phyloP scores from a whole-genome alignment of 2,888 invertebrate genomes.

The Polymixis lichenea region DNA sequence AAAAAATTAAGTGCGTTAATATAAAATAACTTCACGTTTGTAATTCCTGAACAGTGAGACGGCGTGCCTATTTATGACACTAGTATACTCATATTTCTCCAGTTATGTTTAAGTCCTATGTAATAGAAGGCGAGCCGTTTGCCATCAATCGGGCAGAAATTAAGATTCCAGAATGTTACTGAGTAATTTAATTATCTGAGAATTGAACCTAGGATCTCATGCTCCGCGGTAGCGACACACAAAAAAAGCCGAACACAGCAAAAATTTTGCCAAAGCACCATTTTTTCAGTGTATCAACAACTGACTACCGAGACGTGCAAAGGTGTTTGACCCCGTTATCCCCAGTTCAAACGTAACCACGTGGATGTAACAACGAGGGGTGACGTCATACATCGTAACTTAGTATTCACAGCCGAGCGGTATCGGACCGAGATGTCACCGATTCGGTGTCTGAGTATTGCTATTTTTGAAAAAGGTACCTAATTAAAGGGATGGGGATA shows the following conservation, averaged over 20 bases:
- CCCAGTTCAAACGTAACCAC: slow-evolving; percentile 23
- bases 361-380: slow-evolving; percentile 7
- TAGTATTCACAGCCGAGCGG: slow-evolving; percentile 37
- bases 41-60: no score
- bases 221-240: no score
- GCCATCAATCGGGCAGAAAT: no score
- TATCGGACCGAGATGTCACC: slow-evolving; percentile 37
- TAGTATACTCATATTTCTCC: no score
- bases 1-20: no score
- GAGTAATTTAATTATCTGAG: no score
- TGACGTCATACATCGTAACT: slow-evolving; percentile 44
- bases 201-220: no score
- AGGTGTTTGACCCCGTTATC: slow-evolving; percentile 37
- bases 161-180: no score
- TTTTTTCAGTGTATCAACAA: not conserved
- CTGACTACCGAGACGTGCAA: not conserved
- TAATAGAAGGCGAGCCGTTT: no score
- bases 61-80: no score
- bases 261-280: not conserved
- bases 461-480: not conserved
- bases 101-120: no score
- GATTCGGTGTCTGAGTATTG: slow-evolving; percentile 24
- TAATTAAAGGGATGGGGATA: not conserved
- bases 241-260: not conserved
- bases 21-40: no score